Evolutionary conservation across 1,140 invertebrate genomes (phyloP), one percentile per base, ranked within the genome.

Genomic region (Paraescarpia echinospica): DNA sequence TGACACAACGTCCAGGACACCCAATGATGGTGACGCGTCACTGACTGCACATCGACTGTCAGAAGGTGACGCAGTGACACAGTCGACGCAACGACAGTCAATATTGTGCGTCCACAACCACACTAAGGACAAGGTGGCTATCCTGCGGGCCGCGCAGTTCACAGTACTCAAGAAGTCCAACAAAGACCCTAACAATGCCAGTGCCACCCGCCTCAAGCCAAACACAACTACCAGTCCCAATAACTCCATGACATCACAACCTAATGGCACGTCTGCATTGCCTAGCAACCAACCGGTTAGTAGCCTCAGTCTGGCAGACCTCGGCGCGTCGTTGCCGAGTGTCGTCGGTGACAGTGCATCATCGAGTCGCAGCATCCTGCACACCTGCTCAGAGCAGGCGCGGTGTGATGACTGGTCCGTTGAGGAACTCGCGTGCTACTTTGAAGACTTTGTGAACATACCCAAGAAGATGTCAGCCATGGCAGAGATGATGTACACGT

Each of bases 401-500:
- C 93, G 94, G 31, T 90, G 95, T 33, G 95, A 95, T 91, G 91
- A 95, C 93, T 93, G 90, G 90, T 91, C 90, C 9, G 95, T 95
- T 0, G 95, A 96, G 92, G 96, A 96, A 93, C 93, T 96, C n/a
- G 95, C 95, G 14, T 94, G 94, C 48, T 96, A 96, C 93, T 95
- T 96, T 93, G 95, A 96, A 88, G 94, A 96, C 91, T 95, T 94
- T 94, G 94, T 95, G 33, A 94, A 96, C 93, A 95, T 96, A 34
- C 96, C 96, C 1, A 95, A 95, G 92, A 96, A 96, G 91, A 96
- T 96, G 96, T 96, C 95, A 18, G 92, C 93, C 27, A 96, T 96
- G 96, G 96, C 95, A 41, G 95, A 96, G 94, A 96, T 96, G 95
- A 96, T 96, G 95, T 96, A 96, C 90, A 95, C 95, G n/a, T 91